Conservation (phyloP, 2,113 vertebrate species). For the Nycticorax nycticorax region DNA sequence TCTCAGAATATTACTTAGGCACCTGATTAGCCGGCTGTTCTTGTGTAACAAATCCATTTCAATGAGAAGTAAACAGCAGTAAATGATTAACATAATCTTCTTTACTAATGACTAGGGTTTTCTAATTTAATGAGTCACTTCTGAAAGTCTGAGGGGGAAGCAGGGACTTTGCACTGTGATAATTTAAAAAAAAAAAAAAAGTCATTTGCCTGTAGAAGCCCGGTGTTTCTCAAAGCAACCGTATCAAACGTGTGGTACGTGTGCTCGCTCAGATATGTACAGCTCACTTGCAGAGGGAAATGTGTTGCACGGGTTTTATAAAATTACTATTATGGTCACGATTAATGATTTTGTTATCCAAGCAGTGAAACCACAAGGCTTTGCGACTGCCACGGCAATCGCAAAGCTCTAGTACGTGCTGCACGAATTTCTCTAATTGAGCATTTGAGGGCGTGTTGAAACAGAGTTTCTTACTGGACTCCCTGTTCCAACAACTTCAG, state of each 20-base stretch:
- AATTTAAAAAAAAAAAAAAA: too few species aligned
- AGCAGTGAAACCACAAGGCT: conserved; percentile 36
- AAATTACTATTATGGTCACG: not conserved
- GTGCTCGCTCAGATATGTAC: not conserved
- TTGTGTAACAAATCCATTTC: conserved; percentile 48
- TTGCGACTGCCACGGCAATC: not conserved
- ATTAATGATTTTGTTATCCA: conserved; percentile 54
- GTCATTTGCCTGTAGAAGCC: not conserved
- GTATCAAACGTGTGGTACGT: not conserved
- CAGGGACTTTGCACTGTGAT: not conserved
- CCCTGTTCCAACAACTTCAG: not conserved
- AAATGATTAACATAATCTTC: conserved; percentile 56
- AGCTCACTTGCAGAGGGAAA: not conserved
- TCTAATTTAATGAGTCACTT: conserved; percentile 52
- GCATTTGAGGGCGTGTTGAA: not conserved
- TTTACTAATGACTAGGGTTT: conserved; percentile 20
- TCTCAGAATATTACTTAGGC: not conserved
- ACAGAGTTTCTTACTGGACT: not conserved
- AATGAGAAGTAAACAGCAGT: conserved; percentile 33
- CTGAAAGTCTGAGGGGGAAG: conserved; percentile 12
- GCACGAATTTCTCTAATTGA: not conserved
- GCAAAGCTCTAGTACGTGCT: not conserved
- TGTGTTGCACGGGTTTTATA: not conserved
- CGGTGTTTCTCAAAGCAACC: not conserved
- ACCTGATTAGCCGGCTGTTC: not conserved